phyloP scores from a whole-genome alignment of 2,113 vertebrate genomes.

The Tachysurus fulvidraco region DNA sequence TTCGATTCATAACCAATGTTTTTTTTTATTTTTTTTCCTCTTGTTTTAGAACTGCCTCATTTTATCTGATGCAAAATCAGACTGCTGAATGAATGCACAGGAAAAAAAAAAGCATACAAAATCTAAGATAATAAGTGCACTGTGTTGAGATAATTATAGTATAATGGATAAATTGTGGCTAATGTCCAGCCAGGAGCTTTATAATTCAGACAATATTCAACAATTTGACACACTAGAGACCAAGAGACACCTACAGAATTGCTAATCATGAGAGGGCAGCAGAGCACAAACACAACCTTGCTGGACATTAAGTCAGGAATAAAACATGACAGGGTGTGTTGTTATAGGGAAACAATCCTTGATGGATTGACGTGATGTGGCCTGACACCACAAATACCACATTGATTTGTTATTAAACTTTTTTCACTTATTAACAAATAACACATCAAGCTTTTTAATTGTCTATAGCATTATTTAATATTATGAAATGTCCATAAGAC shows the following conservation, averaged over 20 bases:
- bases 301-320: not conserved
- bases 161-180: conserved; percentile 36
- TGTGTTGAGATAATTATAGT: conserved; percentile 47
- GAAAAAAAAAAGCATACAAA: conserved; percentile 23
- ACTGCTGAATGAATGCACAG: not conserved
- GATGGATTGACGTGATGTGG: not conserved
- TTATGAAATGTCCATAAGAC: not conserved
- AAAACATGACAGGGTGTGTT: not conserved
- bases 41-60: not conserved
- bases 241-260: conserved; percentile 34
- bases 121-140: conserved; percentile 39
- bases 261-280: not conserved
- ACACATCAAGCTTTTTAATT: not conserved
- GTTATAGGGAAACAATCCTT: not conserved
- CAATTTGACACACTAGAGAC: conserved; percentile 42
- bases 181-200: conserved; percentile 31
- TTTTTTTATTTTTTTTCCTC: too few species aligned
- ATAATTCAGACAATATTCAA: conserved; percentile 42
- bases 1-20: conserved; percentile 23
- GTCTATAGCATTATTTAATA: not conserved
- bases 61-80: not conserved
- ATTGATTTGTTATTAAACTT: not conserved
- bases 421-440: not conserved
- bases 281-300: not conserved
- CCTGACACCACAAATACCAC: not conserved